Evolutionary conservation across 2,888 invertebrate genomes (phyloP).

Genomic region (Callyntrura sp.): DNA sequence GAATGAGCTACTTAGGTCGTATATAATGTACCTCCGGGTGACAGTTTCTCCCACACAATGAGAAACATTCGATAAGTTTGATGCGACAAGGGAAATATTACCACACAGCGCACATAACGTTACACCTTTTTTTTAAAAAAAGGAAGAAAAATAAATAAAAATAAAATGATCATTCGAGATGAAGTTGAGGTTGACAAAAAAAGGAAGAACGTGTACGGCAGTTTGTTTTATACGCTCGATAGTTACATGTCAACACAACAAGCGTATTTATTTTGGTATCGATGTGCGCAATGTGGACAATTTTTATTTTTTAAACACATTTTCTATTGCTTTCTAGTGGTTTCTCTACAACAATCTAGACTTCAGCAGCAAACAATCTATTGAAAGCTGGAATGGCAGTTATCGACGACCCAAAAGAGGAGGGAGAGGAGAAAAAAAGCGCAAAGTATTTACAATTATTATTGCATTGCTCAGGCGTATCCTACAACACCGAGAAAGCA

Average conservation of each 20-base stretch:
- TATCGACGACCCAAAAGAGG: conserved; percentile 17
- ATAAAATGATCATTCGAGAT: conserved; percentile 55
- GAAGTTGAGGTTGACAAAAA: conserved; percentile 19
- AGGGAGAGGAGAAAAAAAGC: conserved; percentile 23
- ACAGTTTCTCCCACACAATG: conserved; percentile 37
- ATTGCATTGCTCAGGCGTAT: conserved; percentile 3
- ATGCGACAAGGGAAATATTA: conserved; percentile 66
- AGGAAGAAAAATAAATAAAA: conserved; percentile 21
- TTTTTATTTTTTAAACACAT: conserved; percentile 10
- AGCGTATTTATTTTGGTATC: conserved; percentile 23
- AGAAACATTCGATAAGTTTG: conserved; percentile 38
- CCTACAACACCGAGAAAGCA: conserved; percentile 11
- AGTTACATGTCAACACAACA: conserved; percentile 44
- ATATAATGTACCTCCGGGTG: conserved; percentile 53
- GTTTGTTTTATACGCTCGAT: conserved; percentile 46
- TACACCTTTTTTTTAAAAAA: conserved; percentile 17
- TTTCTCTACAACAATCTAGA: neutral
- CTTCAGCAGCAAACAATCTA: neutral
- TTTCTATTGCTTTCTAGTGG: conserved; percentile 50
- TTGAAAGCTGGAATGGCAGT: conserved; percentile 52
- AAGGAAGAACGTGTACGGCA: conserved; percentile 21
- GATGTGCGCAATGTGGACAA: conserved; percentile 12
- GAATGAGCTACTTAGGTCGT: conserved; percentile 61
- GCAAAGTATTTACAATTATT: conserved; percentile 55
- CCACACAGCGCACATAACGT: conserved; percentile 7